Base-by-base conservation (phyloP, 2,888 invertebrate genomes). In the Lamellibrachia satsuma region DNA sequence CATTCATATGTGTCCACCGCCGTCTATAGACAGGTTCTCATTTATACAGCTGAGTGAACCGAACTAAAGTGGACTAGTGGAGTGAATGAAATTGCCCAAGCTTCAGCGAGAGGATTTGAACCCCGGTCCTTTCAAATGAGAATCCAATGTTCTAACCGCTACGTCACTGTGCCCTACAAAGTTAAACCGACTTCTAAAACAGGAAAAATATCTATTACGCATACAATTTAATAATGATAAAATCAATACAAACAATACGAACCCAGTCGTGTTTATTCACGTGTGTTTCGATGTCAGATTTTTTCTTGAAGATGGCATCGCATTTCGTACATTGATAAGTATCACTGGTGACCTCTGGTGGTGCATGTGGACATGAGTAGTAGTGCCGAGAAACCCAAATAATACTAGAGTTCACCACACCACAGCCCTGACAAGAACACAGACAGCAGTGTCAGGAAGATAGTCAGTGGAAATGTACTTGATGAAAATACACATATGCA, bases 361-460 rank as follows among this genome's bases (percentile, higher is more conserved):
- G 75, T 22, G 75, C 75, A 3, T 22, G 75, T 22, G 75, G 75
- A 75, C 75, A 75, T 22, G 22, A 6, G 75, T 75, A n/a, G 75
- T 75, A 75, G 75, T 75, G 75, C 75, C 75, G 75, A 75, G 75
- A 75, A 75, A n/a, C 75, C 75, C 75, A 75, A 75, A 75, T 75
- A 22, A 15, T n/a, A 75, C 75, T 75, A 22, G 75, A 75, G 75
- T 11, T 75, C 1, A n/a, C n/a, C 22, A 15, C 22, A 75, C 75
- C n/a, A n/a, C 75, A 75, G 75, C 75, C 75, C 75, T 75, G 75
- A 1, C 55, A 55, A 55, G 55, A 55, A 55, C 7, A 55, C 3
- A 55, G 1, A 55, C 55, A 55, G 55, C 55, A 7, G 7, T 55
- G 55, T 55, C 75, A 75, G 22, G 15, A 15, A 75, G 22, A 75